Percentiles rank a stretch among this genome's conserved stretches.
These are phyloP conservation scores for Diglossa cyanea DNA, from an alignment of 2,797 vertebrate species.

Conservation along the genomic window DNA sequence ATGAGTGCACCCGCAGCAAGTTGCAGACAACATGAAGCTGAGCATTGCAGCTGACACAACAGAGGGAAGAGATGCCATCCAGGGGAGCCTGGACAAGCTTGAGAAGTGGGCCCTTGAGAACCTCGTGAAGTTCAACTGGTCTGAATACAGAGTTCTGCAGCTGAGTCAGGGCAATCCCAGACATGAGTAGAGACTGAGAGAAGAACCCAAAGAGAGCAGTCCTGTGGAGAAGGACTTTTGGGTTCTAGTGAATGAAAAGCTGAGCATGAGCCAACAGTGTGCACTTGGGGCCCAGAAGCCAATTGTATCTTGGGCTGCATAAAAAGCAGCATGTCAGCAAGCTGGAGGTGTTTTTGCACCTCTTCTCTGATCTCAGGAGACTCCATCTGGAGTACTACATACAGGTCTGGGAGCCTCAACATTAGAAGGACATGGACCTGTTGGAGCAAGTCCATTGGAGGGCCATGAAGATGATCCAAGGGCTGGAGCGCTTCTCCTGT, in stretches of 20 bases:
- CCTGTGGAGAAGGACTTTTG: neutral
- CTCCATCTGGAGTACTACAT: neutral
- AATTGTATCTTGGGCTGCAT: neutral
- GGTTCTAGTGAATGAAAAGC: neutral
- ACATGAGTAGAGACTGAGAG: neutral
- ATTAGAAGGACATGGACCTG: neutral
- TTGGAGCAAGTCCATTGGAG: neutral
- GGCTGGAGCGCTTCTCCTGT: neutral
- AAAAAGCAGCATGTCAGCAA: neutral
- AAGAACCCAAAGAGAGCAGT: neutral
- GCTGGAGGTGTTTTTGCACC: neutral
- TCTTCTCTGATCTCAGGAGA: neutral
- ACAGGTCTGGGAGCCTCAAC: neutral
- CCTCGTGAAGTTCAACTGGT: fast-evolving
- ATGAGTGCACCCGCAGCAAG: neutral
- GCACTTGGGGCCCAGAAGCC: neutral
- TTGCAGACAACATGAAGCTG: neutral
- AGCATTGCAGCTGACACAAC: neutral
- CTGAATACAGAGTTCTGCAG: neutral
- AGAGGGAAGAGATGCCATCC: neutral
- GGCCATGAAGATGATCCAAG: neutral
- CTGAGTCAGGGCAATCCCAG: neutral
- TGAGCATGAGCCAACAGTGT: neutral
- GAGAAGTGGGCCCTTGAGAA: neutral
- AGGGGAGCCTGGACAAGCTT: neutral